Evolutionary conservation across 2,113 vertebrate genomes (phyloP), one percentile per base, ranked within the genome.

Genomic region (Pterocles gutturalis): DNA sequence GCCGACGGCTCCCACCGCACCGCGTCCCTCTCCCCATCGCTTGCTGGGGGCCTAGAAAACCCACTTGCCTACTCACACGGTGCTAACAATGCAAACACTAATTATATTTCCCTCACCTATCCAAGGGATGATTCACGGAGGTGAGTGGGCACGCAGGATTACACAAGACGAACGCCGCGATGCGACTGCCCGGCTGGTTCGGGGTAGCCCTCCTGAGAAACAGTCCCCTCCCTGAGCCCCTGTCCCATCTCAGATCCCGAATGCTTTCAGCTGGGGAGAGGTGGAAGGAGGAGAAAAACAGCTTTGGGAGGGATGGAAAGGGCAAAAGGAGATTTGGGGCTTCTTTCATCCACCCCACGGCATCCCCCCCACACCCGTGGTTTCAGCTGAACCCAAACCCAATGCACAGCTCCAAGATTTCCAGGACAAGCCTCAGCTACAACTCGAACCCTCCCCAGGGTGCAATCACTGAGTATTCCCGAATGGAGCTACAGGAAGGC

Each of bases 21-120:
- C 15, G 4, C 60, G 89, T 26, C 71, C 64, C 61, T 67, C 75
- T 90, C 64, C 61, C 43, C 46, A 7, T 1, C 2, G 2, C 26
- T 62, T 18, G 31, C 70, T 79, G 67, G 2, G 3, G 90, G 90
- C 93, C 95, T 90, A 93, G 90, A 96, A 93, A 95, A 77, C 85
- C 90, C 80, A 86, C 92, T 73, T 96, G 96, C 96, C 96, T 94
- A 92, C 92, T 96, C 87, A 80, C 51, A 24, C 25, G 2, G 92
- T 34, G 77, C 96, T 96, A 96, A 96, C 96, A 96, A 94, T 96
- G 96, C 83, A 96, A 96, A 96, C 85, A 96, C 90, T 90, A 95
- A 96, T 97, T 93, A 90, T 86, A 92, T 92, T 96, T 90, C 84
- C 29, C 96, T 96, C 94, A 94, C 93, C 96, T 96, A 93, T 96